Conservation (phyloP, 2,797 vertebrate species). For the Sarcoramphus papa region DNA sequence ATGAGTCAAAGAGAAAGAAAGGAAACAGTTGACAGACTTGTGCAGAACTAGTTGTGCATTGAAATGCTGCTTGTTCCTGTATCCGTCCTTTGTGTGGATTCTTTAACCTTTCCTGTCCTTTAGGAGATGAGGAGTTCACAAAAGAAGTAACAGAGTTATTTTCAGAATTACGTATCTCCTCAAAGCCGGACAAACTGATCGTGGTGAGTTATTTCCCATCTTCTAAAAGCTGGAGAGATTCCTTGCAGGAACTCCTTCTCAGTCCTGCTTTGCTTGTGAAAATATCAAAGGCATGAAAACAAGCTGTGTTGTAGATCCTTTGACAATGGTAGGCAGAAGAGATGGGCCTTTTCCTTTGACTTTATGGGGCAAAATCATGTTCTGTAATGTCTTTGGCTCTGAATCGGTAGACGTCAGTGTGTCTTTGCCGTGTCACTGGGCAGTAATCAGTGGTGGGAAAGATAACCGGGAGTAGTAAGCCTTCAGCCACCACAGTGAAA, state of each 20-base stretch:
- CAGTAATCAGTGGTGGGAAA: background rate
- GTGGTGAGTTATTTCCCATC: conserved; percentile 71
- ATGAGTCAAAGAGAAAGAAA: background rate
- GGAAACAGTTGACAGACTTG: background rate
- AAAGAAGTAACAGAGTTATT: conserved; percentile 82
- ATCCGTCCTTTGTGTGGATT: background rate
- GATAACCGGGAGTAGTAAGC: background rate
- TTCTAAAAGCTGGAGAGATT: background rate
- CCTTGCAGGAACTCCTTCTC: background rate
- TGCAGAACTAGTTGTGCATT: background rate
- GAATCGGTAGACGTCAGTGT: background rate
- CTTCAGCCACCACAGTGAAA: background rate
- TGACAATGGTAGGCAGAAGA: background rate
- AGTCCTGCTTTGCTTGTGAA: background rate
- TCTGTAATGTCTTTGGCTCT: background rate
- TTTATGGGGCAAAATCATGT: background rate
- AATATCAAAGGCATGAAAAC: background rate
- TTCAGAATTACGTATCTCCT: conserved; percentile 78
- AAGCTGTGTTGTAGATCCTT: background rate
- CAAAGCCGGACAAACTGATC: conserved; percentile 81
- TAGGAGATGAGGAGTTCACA: conserved; percentile 86
- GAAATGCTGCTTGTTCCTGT: background rate
- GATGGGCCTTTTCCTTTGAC: background rate
- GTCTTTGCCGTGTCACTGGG: background rate
- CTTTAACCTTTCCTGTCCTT: conserved; percentile 35